Evolutionary conservation across 1,140 invertebrate genomes (phyloP).

Genomic region (Atta cephalotes): DNA sequence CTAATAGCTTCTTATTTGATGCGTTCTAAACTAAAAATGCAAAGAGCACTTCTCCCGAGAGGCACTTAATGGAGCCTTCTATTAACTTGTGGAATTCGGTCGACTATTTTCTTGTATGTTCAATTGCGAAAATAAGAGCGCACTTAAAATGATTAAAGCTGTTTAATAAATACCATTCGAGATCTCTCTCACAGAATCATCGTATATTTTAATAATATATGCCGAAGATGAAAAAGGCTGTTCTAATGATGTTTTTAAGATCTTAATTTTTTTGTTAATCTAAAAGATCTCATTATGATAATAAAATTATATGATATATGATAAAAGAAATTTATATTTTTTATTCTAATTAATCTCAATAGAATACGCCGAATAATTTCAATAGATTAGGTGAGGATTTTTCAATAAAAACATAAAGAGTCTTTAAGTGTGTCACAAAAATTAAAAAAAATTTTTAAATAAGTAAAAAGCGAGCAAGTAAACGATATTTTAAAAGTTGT

Average conservation of each 20-base stretch:
- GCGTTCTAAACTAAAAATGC: neutral
- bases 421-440: too few species aligned
- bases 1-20: slow-evolving; percentile 32
- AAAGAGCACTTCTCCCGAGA: slow-evolving; percentile 19
- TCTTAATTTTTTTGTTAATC: neutral
- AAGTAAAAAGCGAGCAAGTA: too few species aligned
- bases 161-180: neutral
- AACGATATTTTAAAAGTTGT: too few species aligned
- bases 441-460: too few species aligned
- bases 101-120: neutral
- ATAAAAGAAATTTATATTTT: neutral
- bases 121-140: slow-evolving; percentile 8
- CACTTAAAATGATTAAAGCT: neutral
- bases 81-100: slow-evolving; percentile 13
- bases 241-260: neutral
- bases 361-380: neutral
- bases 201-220: neutral
- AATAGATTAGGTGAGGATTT: neutral
- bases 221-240: neutral
- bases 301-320: neutral
- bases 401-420: too few species aligned
- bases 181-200: neutral
- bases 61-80: neutral
- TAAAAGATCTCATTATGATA: neutral
- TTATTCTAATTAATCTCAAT: neutral